Base-by-base conservation (phyloP, 2,888 invertebrate genomes). In the Caenorhabditis becei region DNA sequence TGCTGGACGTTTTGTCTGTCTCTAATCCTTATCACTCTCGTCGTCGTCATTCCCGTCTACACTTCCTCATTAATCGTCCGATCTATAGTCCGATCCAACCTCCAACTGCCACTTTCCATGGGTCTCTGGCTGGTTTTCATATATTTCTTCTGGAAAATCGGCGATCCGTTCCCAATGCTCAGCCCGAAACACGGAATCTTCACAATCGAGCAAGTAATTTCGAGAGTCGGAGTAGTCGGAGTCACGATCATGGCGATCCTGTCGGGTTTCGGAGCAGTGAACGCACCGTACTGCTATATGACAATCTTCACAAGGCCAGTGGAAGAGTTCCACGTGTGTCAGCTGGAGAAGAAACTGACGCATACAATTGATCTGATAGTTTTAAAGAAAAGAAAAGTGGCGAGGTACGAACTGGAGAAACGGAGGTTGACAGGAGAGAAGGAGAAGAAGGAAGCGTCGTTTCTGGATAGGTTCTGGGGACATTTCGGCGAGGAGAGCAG, bases 191-290 rank as follows among this genome's bases (percentile, higher is more conserved):
- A 97, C 93, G 97, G 93, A 59, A 94, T 95, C 74, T 93, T 95
- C 82, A 96, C 96, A 0, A 97, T 97, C 92, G 93, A 93, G 85
- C 93, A 93, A 87, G 93, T 96, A 41, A 97, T 99, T 41, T 97
- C 97, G 23, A 94, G 99, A 83, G 96, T 99, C 74, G 98, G 99
- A 32, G 97, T 99, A 0, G 96, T 99, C 82, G 99, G 99, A 0
- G 99, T 99, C 0, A 99, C 99, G 0, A 95, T 97, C 1, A 99
- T 99, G 98, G 99, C 98, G 0, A 93, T 99, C 47, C 93, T 99
- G 2, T 99, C 98, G 2, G 99, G 99, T 0, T 99, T 99, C 93
- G 99, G 99, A 94, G 99, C 99, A 61, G 99, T 99, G 11, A 99
- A 97, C 92, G 99, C 97, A 92, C 99, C 99, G 0, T 99, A 99